phyloP scores from a whole-genome alignment of 1,140 invertebrate genomes.

The Pomacea maculata region DNA sequence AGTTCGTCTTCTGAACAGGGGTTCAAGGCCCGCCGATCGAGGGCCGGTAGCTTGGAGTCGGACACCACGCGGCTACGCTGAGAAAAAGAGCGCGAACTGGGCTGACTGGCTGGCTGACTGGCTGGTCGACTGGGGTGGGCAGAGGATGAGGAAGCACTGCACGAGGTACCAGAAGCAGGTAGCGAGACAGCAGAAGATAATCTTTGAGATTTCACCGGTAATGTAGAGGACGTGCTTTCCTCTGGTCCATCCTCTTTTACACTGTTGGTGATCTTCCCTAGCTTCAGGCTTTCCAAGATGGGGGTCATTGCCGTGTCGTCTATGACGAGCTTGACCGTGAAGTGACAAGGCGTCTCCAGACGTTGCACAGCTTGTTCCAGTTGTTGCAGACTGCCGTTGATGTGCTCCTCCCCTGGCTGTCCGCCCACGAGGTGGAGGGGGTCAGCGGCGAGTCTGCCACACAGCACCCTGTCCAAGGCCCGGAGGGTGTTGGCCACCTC shows the following conservation, averaged over 20 bases:
- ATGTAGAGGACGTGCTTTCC: background rate
- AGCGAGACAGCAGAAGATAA: background rate
- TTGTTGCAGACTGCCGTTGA: conserved; percentile 1
- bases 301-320: conserved; percentile 19
- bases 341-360: conserved; percentile 19
- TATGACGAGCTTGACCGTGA: conserved; percentile 21
- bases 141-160: background rate
- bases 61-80: conserved; percentile 7
- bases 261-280: conserved; percentile 13
- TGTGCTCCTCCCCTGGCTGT: conserved; percentile 16
- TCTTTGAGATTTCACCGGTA: background rate
- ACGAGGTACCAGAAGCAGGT: background rate
- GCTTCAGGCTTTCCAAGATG: conserved; percentile 12
- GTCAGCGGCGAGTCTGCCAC: conserved; percentile 12
- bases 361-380: conserved; percentile 16
- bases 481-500: conserved; percentile 2
- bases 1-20: background rate
- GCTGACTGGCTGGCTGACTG: background rate
- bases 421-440: background rate
- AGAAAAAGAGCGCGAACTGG: background rate
- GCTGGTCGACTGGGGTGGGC: background rate
- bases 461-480: background rate
- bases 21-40: background rate
- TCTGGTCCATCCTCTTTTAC: background rate
- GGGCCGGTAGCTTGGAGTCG: background rate